These are phyloP conservation scores for Balaeniceps rex DNA, from an alignment of 2,113 vertebrate genomes.

Conservation along the genomic window DNA sequence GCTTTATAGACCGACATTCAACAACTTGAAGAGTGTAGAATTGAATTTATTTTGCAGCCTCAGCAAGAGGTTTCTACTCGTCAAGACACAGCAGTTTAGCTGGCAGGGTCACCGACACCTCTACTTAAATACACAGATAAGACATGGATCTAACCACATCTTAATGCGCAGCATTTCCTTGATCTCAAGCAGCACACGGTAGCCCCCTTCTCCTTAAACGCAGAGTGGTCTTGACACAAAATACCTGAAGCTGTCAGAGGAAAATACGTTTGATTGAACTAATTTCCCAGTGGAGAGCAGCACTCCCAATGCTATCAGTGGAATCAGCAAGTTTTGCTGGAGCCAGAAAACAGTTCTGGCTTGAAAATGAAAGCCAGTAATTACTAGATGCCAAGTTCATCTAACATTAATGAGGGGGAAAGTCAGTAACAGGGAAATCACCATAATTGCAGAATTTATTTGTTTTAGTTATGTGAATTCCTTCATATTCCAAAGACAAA, in stretches of 20 bases:
- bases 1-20: neutral
- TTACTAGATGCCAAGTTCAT: conserved; percentile 37
- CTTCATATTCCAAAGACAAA: neutral
- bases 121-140: neutral
- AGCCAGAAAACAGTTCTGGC: neutral
- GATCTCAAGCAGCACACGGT: neutral
- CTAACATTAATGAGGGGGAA: neutral
- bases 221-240: neutral
- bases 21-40: neutral
- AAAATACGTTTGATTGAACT: neutral
- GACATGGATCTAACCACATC: neutral
- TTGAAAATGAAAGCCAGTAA: conserved; percentile 23
- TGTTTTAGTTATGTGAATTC: neutral
- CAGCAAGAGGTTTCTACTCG: neutral
- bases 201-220: neutral
- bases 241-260: neutral
- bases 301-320: neutral
- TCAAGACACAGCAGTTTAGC: neutral
- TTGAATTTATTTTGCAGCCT: neutral
- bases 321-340: conserved; percentile 18
- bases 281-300: neutral
- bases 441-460: neutral
- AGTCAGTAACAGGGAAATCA: neutral
- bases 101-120: neutral
- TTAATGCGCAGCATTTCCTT: neutral